A percentile compares a stretch with the other conserved stretches of the same genome.
Evolutionary conservation across 2,888 invertebrate species (phyloP).

Genomic region (Pheosia tremula): DNA sequence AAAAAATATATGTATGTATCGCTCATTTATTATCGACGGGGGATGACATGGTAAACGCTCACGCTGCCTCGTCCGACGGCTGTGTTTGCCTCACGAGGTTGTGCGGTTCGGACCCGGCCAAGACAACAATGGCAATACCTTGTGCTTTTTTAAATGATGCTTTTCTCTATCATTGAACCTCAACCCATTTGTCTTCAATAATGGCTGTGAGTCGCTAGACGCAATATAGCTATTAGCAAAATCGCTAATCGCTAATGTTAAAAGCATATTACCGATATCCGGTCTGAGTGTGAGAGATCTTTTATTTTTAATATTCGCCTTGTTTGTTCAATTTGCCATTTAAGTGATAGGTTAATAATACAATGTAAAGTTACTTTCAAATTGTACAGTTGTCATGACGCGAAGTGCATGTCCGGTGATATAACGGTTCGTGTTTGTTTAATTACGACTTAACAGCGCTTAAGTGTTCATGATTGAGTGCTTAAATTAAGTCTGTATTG

Average conservation of each 20-base stretch:
- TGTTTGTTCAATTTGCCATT: constrained; percentile 37
- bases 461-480: neutral
- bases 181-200: no score
- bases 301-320: constrained; percentile 28
- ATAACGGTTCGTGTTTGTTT: constrained; percentile 22
- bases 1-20: no score
- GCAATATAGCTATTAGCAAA: neutral
- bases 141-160: no score
- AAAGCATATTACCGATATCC: neutral
- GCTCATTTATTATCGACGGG: no score
- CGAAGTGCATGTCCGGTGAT: constrained; percentile 34
- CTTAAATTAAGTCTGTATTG: constrained; percentile 3
- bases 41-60: no score
- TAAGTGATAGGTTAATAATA: constrained; percentile 34
- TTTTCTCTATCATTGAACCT: no score
- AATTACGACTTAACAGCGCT: constrained; percentile 3
- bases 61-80: no score
- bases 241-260: neutral
- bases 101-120: no score
- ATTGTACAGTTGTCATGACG: constrained; percentile 19
- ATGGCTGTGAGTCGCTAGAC: no score
- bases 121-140: no score
- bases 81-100: no score
- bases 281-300: neutral
- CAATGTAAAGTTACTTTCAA: constrained; percentile 35